These are phyloP conservation scores for Scaptomyza hsui DNA, from an alignment of 1,140 invertebrate genomes.

Conservation along the genomic window DNA sequence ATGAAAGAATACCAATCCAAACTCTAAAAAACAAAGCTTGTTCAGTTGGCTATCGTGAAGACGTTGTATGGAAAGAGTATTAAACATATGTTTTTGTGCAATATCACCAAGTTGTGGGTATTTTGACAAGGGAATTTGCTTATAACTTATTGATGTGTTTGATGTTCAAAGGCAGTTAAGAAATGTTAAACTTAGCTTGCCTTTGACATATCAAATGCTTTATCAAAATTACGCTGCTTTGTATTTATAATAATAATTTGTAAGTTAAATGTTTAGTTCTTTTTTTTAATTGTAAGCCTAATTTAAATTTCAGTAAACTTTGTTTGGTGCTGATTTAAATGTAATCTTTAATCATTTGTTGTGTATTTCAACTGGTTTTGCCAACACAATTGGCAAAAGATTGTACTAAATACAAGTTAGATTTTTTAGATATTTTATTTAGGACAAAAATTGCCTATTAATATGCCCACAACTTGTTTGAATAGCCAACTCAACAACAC, in stretches of 20 bases:
- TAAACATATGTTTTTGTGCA: conserved; percentile 49
- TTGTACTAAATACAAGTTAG: neutral
- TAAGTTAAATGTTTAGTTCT: neutral
- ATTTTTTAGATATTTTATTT: neutral
- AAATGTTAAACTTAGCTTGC: neutral
- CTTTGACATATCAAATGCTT: neutral
- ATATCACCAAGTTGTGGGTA: conserved; percentile 41
- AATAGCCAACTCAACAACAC: conserved; percentile 35
- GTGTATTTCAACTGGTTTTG: conserved; percentile 8
- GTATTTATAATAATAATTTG: neutral
- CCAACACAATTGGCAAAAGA: neutral
- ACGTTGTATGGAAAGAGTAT: conserved; percentile 8
- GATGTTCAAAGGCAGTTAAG: neutral
- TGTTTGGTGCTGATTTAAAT: conserved; percentile 1
- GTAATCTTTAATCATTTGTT: neutral
- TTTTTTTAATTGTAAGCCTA: neutral
- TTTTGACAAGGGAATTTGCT: conserved; percentile 29
- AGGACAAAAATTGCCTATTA: conserved; percentile 24
- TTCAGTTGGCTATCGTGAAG: conserved; percentile 49
- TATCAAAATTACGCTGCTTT: neutral
- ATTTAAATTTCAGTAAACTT: neutral
- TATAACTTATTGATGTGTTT: neutral
- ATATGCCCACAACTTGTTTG: conserved; percentile 1
- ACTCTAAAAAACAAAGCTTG: conserved; percentile 51
- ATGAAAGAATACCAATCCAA: conserved; percentile 1